Evolutionary conservation across 2,113 vertebrate species (phyloP), one percentile per base, ranked within the genome.

Genomic region (Australoheros scitulus): DNA sequence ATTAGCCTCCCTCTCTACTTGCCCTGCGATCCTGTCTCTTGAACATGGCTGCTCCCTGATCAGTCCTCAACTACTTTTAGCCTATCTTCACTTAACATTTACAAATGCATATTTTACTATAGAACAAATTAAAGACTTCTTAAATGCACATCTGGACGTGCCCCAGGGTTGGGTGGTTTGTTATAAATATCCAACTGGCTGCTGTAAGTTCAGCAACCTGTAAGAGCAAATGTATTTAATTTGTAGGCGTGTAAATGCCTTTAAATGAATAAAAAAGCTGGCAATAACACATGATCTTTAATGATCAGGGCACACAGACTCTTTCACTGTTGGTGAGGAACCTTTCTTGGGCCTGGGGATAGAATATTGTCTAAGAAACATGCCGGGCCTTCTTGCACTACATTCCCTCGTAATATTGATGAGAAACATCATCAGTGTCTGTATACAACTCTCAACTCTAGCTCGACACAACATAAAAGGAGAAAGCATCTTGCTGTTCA

Each of bases 41-140:
- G 29, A 82, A 80, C 74, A 90, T 89, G 79, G 86, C 86, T 76
- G 43, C 85, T 83, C 43, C 60, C 79, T 80, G 29, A 76, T 61
- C 38, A 14, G 32, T 79, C 59, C 13, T 38, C 36, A 72, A 29
- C 29, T 70, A 32, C 29, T 61, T 7, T 55, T 11, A n/a, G 50
- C 64, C 22, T 20, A 17, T 65, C 11, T 22, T 77, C 22, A 22
- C 59, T 22, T 57, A 24, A 47, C 38, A 61, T 77, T 78, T 22
- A 18, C 20, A 50, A 77, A 75, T 50, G 5, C 36, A 2, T 22
- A 47, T 81, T 76, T 75, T 41, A 24, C 38, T 34, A 26, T 72
- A 32, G 41, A 18, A 34, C 2, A 55, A 29, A 70, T 17, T 50
- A 50, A 50, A 18, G 24, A 43, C 17, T 70, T 50, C 15, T 26